These are phyloP conservation scores for Eupsilia transversa DNA, from an alignment of 2,888 invertebrate genomes.

Conservation along the genomic window DNA sequence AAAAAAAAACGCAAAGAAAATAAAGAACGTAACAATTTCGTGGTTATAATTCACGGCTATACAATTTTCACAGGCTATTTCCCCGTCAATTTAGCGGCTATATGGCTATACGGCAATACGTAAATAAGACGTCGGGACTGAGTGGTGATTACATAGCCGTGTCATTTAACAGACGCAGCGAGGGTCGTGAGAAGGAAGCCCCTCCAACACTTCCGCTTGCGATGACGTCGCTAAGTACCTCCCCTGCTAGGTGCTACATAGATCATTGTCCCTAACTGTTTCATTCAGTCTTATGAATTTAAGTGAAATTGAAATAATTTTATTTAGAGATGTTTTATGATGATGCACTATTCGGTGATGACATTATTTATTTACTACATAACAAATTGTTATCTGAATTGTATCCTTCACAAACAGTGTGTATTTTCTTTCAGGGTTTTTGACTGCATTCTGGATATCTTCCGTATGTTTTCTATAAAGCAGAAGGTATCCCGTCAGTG, in stretches of 20 bases:
- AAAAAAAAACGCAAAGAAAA: conserved; percentile 2
- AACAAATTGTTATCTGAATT: too few species aligned
- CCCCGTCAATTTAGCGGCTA: conserved; percentile 47
- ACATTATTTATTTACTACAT: background rate
- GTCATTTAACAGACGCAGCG: conserved; percentile 64
- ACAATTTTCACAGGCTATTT: conserved; percentile 60
- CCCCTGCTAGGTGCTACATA: conserved; percentile 44
- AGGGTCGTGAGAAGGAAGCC: conserved; percentile 82
- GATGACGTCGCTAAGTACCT: conserved; percentile 73
- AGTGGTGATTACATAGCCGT: conserved; percentile 67
- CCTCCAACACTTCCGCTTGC: conserved; percentile 76
- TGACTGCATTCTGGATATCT: background rate
- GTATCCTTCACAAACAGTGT: background rate
- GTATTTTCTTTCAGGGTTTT: background rate
- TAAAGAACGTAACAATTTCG: conserved; percentile 19
- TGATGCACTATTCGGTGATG: background rate
- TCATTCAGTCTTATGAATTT: conserved; percentile 22
- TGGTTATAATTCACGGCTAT: conserved; percentile 31
- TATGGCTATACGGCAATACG: conserved; percentile 41
- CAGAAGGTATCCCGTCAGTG: background rate
- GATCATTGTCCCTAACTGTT: conserved; percentile 53
- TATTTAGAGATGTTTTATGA: background rate
- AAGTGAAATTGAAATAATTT: background rate
- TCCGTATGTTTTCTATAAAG: background rate
- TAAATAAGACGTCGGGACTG: conserved; percentile 59